These are phyloP conservation scores for Noctua janthina DNA, from an alignment of 2,888 invertebrate genomes.

Conservation along the genomic window DNA sequence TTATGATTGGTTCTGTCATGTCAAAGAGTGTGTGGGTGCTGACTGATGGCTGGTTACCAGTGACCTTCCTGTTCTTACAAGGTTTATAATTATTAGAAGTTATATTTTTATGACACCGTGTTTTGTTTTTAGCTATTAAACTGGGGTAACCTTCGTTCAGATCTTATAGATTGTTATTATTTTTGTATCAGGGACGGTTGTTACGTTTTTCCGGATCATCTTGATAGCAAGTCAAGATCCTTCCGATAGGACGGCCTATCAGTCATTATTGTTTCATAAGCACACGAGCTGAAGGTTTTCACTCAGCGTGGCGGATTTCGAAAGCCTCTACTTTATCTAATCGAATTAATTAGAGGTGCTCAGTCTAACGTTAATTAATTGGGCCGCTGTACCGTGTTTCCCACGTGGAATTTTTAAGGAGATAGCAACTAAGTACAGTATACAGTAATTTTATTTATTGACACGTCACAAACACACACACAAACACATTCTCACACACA, in stretches of 20 bases:
- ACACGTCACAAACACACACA: no score
- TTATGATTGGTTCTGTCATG: conserved; percentile 57
- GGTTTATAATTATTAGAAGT: conserved; percentile 49
- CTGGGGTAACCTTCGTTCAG: conserved; percentile 43
- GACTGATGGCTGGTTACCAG: conserved; percentile 45
- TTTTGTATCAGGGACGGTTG: conserved; percentile 33
- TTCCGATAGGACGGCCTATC: conserved; percentile 26
- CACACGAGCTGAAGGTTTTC: conserved; percentile 70
- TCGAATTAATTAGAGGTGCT: conserved; percentile 75
- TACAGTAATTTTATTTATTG: background rate
- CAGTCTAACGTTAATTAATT: conserved; percentile 68
- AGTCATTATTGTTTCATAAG: conserved; percentile 52
- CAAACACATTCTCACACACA: no score
- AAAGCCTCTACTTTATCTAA: conserved; percentile 79
- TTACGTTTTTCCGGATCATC: conserved; percentile 43
- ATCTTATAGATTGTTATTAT: conserved; percentile 36
- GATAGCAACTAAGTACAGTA: background rate
- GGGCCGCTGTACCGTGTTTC: conserved; percentile 67
- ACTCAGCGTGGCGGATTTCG: conserved; percentile 73
- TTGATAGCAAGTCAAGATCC: conserved; percentile 36
- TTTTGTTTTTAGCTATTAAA: conserved; percentile 48
- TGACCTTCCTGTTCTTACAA: conserved; percentile 49
- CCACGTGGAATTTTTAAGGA: conserved; percentile 49
- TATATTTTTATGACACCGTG: conserved; percentile 52
- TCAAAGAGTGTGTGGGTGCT: conserved; percentile 47